Percentiles rank a stretch among this genome's conserved stretches.
Conservation (phyloP, 1,140 invertebrate species). For the Hyles vespertilio region DNA sequence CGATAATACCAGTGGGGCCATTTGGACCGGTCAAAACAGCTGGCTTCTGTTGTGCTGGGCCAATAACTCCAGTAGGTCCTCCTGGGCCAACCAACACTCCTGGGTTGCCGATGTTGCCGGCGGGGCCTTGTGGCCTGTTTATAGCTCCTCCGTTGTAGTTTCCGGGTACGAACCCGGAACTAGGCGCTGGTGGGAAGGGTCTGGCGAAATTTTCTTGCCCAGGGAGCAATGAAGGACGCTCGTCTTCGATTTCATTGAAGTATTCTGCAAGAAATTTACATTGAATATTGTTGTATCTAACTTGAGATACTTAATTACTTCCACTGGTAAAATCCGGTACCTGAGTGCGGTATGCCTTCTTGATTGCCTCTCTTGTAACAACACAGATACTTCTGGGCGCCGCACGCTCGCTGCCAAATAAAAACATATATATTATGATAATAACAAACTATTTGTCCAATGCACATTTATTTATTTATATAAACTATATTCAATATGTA, state of each 20-base stretch:
- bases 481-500: too few species aligned
- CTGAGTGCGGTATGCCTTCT: constrained; percentile 25
- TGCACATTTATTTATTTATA: too few species aligned
- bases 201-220: constrained; percentile 29
- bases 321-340: constrained; percentile 12
- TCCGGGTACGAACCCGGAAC: constrained; percentile 4
- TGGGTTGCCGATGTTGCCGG: constrained; percentile 43
- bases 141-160: constrained; percentile 18
- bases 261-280: constrained; percentile 35
- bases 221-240: constrained; percentile 40
- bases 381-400: constrained; percentile 47
- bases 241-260: constrained; percentile 58
- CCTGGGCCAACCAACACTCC: constrained; percentile 74
- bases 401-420: constrained; percentile 46
- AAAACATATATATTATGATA: neutral
- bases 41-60: constrained; percentile 24
- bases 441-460: too few species aligned
- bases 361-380: constrained; percentile 42
- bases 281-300: neutral
- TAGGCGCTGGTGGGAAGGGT: constrained; percentile 36
- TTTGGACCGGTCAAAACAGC: constrained; percentile 43
- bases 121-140: constrained; percentile 27
- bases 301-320: neutral
- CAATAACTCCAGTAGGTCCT: constrained; percentile 76
- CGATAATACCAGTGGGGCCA: constrained; percentile 75